phyloP scores from a whole-genome alignment of 2,888 invertebrate species.

The Tupiocoris notatus region DNA sequence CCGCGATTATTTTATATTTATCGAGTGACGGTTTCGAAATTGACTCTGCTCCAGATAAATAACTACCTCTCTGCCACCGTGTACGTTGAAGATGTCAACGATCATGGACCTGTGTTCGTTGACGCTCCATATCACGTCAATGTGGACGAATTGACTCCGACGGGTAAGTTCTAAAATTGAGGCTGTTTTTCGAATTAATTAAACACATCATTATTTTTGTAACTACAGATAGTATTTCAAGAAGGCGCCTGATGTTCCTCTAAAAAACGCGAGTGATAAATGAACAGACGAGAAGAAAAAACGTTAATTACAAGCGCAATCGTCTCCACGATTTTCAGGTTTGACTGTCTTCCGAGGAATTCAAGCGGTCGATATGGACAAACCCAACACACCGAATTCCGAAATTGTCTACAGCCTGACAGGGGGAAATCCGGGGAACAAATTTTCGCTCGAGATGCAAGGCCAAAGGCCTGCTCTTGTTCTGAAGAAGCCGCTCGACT shows the following conservation, averaged over 20 bases:
- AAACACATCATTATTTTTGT: no score
- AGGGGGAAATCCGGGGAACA: slow-evolving; percentile 68
- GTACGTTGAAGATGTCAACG: slow-evolving; percentile 85
- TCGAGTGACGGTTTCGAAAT: no score
- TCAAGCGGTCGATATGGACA: slow-evolving; percentile 76
- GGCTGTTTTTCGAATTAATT: no score
- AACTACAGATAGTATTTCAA: neutral
- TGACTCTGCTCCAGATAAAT: slow-evolving; percentile 67
- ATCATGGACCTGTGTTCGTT: slow-evolving; percentile 74
- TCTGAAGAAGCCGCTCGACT: slow-evolving; percentile 72
- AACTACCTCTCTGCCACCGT: slow-evolving; percentile 81
- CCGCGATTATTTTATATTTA: no score
- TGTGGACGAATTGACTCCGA: slow-evolving; percentile 77
- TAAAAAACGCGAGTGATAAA: no score
- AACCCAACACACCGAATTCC: slow-evolving; percentile 84
- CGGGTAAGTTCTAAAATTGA: no score
- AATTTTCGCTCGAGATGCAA: slow-evolving; percentile 76
- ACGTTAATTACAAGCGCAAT: no score
- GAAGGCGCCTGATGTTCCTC: neutral
- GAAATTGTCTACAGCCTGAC: slow-evolving; percentile 78
- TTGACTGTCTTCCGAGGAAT: slow-evolving; percentile 79
- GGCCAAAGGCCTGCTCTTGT: slow-evolving; percentile 71
- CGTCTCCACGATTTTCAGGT: no score
- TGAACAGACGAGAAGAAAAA: neutral
- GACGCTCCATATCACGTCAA: slow-evolving; percentile 75